Evolutionary conservation across 2,797 vertebrate species (phyloP), one percentile per base, ranked within the genome.

Genomic region (Dallia pectoralis): DNA sequence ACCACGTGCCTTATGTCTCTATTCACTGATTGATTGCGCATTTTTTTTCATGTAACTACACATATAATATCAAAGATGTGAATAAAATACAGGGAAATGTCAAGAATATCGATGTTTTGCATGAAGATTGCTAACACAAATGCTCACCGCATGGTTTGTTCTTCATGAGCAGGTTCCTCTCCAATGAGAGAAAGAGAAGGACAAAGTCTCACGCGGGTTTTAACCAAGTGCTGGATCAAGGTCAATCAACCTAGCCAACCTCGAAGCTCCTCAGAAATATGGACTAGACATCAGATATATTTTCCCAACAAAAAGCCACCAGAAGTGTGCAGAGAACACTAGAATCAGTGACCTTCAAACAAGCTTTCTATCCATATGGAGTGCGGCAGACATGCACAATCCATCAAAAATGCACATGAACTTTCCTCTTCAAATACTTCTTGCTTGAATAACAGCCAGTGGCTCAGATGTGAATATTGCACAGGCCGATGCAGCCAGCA

Each of bases 351-450:
- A 93, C 89, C 90, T 92, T 93, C 91, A 91, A 90, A 91, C 87
- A 87, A 88, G 91, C 90, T 90, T 88, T 89, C 90, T 86, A 92
- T 90, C 89, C 90, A 91, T 88, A 91, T 87, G 88, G 87, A 90
- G 87, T 87, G 90, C 82, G 87, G 81, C 80, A 88, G 89, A 89
- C 90, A 90, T 89, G 88, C 89, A 89, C 89, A 91, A 90, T 92
- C 89, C 89, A 92, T 92, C 90, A 92, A 92, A 92, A 91, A 91
- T 90, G 90, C 88, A 91, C 89, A 90, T 92, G 91, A 92, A 92
- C 91, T 93, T 92, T 92, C 87, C 86, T 91, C 90, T 90, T 89
- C 87, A 89, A 92, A 92, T 90, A 89, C 87, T 91, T 91, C 90
- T 88, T 81, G 81, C 86, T 90, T 87, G 85, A 88, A 90, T 89